A percentile compares a stretch with the other conserved stretches of the same genome.
Evolutionary conservation across 1,140 invertebrate species (phyloP).

Genomic region (Habropoda laboriosa): DNA sequence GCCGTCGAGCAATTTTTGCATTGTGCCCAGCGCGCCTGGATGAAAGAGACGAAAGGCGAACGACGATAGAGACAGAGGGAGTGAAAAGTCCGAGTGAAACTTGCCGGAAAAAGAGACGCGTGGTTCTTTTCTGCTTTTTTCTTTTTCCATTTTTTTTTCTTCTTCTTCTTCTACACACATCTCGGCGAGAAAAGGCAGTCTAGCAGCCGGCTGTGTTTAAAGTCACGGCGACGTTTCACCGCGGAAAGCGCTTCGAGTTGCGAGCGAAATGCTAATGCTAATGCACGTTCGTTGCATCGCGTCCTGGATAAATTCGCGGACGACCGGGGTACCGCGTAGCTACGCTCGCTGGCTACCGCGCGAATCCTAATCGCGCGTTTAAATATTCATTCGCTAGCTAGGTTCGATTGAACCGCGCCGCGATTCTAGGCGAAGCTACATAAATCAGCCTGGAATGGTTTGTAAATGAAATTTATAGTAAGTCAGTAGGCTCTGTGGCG

Average conservation of each 20-base stretch:
- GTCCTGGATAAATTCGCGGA: slow-evolving; percentile 32
- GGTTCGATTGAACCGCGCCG: background rate
- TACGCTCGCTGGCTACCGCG: background rate
- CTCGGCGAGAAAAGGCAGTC: no score
- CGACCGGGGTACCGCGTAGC: no score
- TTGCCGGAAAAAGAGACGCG: slow-evolving; percentile 6
- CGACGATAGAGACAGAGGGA: background rate
- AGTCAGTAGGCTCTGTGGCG: background rate
- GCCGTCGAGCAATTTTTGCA: slow-evolving; percentile 49
- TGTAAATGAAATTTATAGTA: slow-evolving; percentile 22
- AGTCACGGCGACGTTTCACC: background rate
- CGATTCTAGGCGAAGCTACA: background rate
- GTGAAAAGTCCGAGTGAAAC: slow-evolving; percentile 32
- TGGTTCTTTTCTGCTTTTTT: background rate
- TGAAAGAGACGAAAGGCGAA: slow-evolving; percentile 25
- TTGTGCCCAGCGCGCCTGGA: slow-evolving; percentile 35
- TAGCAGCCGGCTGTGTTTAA: background rate
- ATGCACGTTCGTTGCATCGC: slow-evolving; percentile 45
- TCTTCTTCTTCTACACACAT: no score
- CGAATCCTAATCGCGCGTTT: slow-evolving; percentile 36
- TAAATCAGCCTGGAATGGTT: background rate
- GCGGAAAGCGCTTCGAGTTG: slow-evolving; percentile 5
- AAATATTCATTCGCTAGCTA: slow-evolving; percentile 40
- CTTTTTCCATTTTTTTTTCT: background rate
- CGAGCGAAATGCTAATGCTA: slow-evolving; percentile 43